phyloP scores from a whole-genome alignment of 2,113 vertebrate species.

The Tonatia bakeri region DNA sequence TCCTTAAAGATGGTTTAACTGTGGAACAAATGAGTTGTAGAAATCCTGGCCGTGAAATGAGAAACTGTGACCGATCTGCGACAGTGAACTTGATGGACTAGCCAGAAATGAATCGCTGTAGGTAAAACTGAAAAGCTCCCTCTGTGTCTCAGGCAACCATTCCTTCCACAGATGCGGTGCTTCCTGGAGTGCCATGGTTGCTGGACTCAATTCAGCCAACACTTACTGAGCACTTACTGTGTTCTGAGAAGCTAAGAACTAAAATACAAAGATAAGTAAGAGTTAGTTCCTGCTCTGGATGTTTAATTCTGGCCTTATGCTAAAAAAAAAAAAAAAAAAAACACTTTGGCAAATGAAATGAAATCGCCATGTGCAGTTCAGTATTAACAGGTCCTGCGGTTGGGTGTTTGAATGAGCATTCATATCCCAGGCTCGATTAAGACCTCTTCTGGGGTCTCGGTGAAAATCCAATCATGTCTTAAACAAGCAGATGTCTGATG shows the following conservation, averaged over 20 bases:
- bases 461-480: constrained; percentile 67
- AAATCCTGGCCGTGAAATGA: neutral
- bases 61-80: neutral
- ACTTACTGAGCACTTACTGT: neutral
- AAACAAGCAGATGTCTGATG: constrained; percentile 65
- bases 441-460: neutral
- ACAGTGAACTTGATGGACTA: neutral
- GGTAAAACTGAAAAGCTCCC: neutral
- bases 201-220: neutral
- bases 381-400: constrained; percentile 58
- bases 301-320: constrained; percentile 60
- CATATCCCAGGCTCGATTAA: constrained; percentile 65
- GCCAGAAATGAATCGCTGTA: neutral
- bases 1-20: constrained; percentile 27
- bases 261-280: neutral
- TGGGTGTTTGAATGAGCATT: constrained; percentile 53
- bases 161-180: neutral
- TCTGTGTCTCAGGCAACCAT: neutral
- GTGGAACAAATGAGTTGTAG: constrained; percentile 6
- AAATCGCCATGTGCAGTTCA: constrained; percentile 60
- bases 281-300: neutral
- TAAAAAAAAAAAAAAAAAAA: constrained; percentile 28
- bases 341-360: constrained; percentile 33
- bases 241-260: neutral
- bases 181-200: neutral